A percentile compares a stretch with the other conserved stretches of the same genome.
Conservation (phyloP, 2,113 vertebrate genomes). For the Catharus minimus region DNA sequence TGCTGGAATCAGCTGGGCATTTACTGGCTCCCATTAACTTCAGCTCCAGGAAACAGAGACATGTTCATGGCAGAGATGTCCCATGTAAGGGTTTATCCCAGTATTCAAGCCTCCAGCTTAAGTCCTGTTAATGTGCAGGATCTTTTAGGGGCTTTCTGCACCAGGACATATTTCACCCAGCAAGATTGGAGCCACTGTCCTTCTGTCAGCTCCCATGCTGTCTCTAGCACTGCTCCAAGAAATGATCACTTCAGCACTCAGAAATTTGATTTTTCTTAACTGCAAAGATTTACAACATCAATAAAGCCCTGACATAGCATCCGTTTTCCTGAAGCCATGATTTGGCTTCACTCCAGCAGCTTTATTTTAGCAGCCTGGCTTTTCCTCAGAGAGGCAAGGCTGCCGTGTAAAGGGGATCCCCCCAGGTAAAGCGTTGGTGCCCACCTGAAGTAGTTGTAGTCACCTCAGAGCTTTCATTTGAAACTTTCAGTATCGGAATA, state of each 20-base stretch:
- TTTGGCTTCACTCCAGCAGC: neutral
- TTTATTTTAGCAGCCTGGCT: neutral
- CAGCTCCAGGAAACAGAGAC: neutral
- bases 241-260: neutral
- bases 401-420: neutral
- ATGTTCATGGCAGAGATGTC: neutral
- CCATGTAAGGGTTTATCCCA: neutral
- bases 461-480: neutral
- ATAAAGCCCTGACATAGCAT: slow-evolving; percentile 5
- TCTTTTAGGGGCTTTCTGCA: neutral
- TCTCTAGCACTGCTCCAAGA: neutral
- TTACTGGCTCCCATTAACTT: neutral
- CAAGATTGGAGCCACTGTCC: neutral
- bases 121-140: neutral
- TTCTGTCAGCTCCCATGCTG: neutral
- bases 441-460: neutral
- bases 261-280: slow-evolving; percentile 52
- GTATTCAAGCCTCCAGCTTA: neutral
- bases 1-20: neutral
- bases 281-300: slow-evolving; percentile 26
- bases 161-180: neutral
- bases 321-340: neutral
- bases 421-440: fast-evolving
- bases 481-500: neutral
- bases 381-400: neutral